Conservation (phyloP, 2,888 invertebrate genomes). For the Linnaemya tessellans region DNA sequence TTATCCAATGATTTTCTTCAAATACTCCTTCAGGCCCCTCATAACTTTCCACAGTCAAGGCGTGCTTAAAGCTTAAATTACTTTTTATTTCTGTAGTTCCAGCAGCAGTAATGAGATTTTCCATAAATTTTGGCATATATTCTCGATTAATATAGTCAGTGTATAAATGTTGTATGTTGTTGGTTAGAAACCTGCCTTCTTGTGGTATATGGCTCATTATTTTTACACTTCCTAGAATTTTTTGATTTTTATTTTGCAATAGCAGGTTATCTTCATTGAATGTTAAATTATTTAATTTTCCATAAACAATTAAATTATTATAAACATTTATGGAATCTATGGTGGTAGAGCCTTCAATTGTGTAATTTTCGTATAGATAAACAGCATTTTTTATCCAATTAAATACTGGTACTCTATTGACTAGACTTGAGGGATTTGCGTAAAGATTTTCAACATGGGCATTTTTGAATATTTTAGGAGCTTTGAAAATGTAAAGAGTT, state of each 20-base stretch:
- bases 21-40: slow-evolving; percentile 67
- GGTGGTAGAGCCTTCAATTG: slow-evolving; percentile 83
- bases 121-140: slow-evolving; percentile 79
- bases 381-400: slow-evolving; percentile 84
- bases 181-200: slow-evolving; percentile 76
- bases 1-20: slow-evolving; percentile 51
- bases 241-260: slow-evolving; percentile 77
- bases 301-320: slow-evolving; percentile 78
- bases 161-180: slow-evolving; percentile 78
- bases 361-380: slow-evolving; percentile 80
- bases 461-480: slow-evolving; percentile 82
- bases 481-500: slow-evolving; percentile 82
- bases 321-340: slow-evolving; percentile 78
- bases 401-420: slow-evolving; percentile 84
- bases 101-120: slow-evolving; percentile 75
- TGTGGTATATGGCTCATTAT: slow-evolving; percentile 75
- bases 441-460: slow-evolving; percentile 82
- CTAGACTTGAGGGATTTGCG: slow-evolving; percentile 76
- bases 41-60: slow-evolving; percentile 76
- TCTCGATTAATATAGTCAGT: slow-evolving; percentile 80
- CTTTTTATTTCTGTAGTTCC: slow-evolving; percentile 74
- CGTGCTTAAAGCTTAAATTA: slow-evolving; percentile 77
- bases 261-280: slow-evolving; percentile 83
- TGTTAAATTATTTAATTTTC: slow-evolving; percentile 81
- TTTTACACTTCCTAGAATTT: slow-evolving; percentile 76